A percentile compares a stretch with the other conserved stretches of the same genome.
Conservation (phyloP, 2,888 invertebrate species). For the Eupithecia tripunctaria region DNA sequence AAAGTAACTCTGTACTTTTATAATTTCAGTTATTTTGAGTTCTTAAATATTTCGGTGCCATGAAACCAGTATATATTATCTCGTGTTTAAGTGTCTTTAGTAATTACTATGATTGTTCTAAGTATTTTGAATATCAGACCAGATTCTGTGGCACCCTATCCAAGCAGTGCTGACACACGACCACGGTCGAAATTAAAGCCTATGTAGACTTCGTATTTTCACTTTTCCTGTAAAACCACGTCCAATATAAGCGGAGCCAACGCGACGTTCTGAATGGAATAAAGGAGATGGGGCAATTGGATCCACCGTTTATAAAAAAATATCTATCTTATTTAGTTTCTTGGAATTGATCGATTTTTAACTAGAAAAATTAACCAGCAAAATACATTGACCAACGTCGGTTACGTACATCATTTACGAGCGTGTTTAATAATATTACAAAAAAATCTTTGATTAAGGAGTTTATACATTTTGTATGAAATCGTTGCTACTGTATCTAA, state of each 20-base stretch:
- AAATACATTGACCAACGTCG: too few relatives aligned
- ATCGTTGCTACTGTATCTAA: neutral
- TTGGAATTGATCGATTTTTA: too few relatives aligned
- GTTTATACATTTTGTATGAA: neutral
- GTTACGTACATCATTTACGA: too few relatives aligned
- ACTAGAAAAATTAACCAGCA: too few relatives aligned
- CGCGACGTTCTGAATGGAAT: slow-evolving; percentile 43
- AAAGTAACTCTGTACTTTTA: too few relatives aligned
- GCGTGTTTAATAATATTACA: too few relatives aligned
- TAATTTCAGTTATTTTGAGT: too few relatives aligned
- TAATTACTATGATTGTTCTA: neutral
- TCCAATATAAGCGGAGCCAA: slow-evolving; percentile 55
- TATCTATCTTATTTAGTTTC: too few relatives aligned
- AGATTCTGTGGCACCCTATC: neutral
- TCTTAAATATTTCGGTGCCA: too few relatives aligned
- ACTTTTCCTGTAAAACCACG: slow-evolving; percentile 63
- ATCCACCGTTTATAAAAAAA: neutral
- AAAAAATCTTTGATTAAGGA: too few relatives aligned
- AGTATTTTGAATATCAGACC: neutral
- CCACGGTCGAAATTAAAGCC: slow-evolving; percentile 59
- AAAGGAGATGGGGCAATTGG: slow-evolving; percentile 15
- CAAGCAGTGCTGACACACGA: slow-evolving; percentile 28
- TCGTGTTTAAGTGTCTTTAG: neutral
- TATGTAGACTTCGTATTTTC: slow-evolving; percentile 67
- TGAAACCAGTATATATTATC: neutral